A percentile compares a stretch with the other conserved stretches of the same genome.
Evolutionary conservation across 2,113 vertebrate genomes (phyloP).

Genomic region (Nothoprocta pentlandii): DNA sequence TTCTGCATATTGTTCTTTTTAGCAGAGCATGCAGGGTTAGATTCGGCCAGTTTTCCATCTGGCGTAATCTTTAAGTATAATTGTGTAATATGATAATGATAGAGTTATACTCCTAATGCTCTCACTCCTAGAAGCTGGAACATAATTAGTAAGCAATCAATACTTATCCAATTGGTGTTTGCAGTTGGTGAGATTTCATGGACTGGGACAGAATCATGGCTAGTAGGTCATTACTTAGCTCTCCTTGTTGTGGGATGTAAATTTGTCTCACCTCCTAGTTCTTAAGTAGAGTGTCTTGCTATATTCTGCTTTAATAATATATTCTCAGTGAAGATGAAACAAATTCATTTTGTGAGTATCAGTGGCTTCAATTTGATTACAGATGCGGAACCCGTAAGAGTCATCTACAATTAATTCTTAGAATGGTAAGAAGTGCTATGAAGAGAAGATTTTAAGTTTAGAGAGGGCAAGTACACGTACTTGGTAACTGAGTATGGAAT

Average conservation of each 20-base stretch:
- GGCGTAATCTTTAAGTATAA: neutral
- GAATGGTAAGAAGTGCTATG: neutral
- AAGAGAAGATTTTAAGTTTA: neutral
- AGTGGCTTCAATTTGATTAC: neutral
- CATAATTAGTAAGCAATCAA: neutral
- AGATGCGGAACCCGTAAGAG: neutral
- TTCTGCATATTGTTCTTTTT: constrained; percentile 14
- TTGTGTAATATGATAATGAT: constrained; percentile 6
- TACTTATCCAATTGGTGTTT: neutral
- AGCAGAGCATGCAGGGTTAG: neutral
- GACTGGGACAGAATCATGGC: neutral
- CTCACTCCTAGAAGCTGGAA: neutral
- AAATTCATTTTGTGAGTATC: neutral
- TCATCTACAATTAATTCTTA: neutral
- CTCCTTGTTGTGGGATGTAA: neutral
- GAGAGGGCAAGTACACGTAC: neutral
- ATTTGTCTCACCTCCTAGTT: neutral
- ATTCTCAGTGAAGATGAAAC: neutral
- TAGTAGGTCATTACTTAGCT: neutral
- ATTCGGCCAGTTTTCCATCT: constrained; percentile 30
- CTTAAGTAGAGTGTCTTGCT: neutral
- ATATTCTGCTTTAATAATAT: neutral
- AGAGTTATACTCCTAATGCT: neutral
- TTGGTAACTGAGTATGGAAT: neutral
- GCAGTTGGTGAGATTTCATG: neutral